Evolutionary conservation across 2,113 vertebrate genomes (phyloP), one percentile per base, ranked within the genome.

Genomic region (Microtus montanus): DNA sequence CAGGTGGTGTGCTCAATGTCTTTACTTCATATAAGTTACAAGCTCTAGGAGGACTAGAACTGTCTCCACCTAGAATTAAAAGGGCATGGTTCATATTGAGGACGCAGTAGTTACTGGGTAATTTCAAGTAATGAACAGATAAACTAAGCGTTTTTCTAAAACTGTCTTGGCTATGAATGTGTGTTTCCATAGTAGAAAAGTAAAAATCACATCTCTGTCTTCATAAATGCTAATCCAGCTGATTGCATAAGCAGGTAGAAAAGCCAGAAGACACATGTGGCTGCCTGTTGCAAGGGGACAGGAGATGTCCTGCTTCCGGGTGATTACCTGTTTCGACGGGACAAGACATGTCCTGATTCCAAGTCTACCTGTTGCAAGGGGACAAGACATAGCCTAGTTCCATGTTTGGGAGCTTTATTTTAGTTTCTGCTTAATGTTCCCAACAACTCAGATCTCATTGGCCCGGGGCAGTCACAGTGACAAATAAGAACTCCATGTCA

Each of bases 111-210:
- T 24, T 44, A 80, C 0, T 49, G 22, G 83, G 33, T 58, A 64
- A 64, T 78, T 75, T 92, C 54, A 78, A 35, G 68, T 24, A 71
- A 92, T 88, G 28, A 41, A 87, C 20, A 95, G 15, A 61, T 92
- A n/a, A 93, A 58, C 15, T 20, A 17, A 70, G 19, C 10, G 4
- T 38, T 64, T 91, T 93, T 94, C 74, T 94, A 58, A 89, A 96
- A 44, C 22, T 66, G 44, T 54, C 73, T 94, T 92, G 30, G 28
- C 30, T 33, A 58, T 89, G 87, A 68, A 13, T 12, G 7, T 10
- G 5, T 41, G 33, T 87, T 86, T 93, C 44, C 38, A 66, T 64
- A 86, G 79, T 84, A 90, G 30, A 70, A 84, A 90, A 85, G 91
- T 22, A 85, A 89, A 75, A 44, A n/a, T 63, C 86, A 70, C 52